These are phyloP conservation scores for Parazoanthus atlanticus DNA, from an alignment of 92 coral and sea anemone species.

Conservation along the genomic window DNA sequence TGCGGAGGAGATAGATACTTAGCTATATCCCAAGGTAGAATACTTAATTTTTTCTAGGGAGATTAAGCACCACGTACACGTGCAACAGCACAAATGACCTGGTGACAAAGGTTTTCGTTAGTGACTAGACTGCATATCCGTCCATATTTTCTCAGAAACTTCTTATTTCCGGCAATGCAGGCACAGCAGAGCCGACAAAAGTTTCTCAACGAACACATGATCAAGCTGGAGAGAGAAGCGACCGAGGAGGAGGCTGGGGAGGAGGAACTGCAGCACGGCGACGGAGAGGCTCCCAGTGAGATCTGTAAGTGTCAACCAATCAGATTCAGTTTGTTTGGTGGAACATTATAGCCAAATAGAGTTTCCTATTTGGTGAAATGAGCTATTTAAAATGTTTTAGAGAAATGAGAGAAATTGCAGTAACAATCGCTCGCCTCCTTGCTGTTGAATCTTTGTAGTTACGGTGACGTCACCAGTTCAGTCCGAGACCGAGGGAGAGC, in stretches of 20 bases:
- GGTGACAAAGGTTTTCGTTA: too few species aligned
- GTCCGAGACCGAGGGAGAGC: conserved; percentile 89
- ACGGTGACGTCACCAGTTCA: conserved; percentile 89
- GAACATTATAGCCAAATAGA: too few species aligned
- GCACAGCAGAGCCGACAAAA: conserved; percentile 96
- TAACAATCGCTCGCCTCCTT: not conserved
- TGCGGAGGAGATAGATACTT: too few species aligned
- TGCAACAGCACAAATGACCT: too few species aligned
- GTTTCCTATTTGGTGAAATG: too few species aligned
- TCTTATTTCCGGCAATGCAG: conserved; percentile 30
- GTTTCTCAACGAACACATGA: conserved; percentile 90
- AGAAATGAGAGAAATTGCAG: not conserved
- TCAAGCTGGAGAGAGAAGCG: conserved; percentile 78
- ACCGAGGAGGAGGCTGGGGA: conserved; percentile 80
- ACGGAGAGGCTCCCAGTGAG: conserved; percentile 79
- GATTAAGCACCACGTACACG: too few species aligned
- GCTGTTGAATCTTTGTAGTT: conserved; percentile 39
- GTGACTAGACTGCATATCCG: not conserved
- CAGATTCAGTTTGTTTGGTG: too few species aligned
- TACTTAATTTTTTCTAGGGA: too few species aligned
- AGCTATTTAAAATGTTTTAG: not conserved
- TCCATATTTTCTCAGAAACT: not conserved
- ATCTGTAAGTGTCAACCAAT: conserved; percentile 62
- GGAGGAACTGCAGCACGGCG: conserved; percentile 69
- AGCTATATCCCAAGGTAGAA: too few species aligned